phyloP scores from a whole-genome alignment of 2,888 invertebrate genomes.

The Anarsia innoxiella region DNA sequence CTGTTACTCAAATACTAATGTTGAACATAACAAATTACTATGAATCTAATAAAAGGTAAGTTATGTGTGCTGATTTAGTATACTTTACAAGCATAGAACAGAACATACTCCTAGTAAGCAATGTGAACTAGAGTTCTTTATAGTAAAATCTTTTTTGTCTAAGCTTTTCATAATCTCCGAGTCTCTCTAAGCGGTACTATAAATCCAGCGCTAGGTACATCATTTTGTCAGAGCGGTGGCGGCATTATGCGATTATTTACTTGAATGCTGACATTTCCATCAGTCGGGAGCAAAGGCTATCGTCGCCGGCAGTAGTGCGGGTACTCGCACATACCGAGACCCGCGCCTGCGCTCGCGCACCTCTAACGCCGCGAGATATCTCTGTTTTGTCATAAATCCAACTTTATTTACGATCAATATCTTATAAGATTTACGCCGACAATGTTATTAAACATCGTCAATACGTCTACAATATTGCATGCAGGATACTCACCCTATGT shows the following conservation, averaged over 20 bases:
- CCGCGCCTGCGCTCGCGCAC: constrained; percentile 14
- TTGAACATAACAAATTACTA: too few relatives aligned
- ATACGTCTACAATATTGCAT: constrained; percentile 7
- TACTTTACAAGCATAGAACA: too few relatives aligned
- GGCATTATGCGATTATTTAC: constrained; percentile 37
- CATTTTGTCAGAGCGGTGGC: constrained; percentile 16
- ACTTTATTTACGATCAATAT: constrained; percentile 64
- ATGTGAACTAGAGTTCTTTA: too few relatives aligned
- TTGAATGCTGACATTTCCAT: constrained; percentile 43
- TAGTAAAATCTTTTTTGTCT: too few relatives aligned
- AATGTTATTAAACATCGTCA: constrained; percentile 43
- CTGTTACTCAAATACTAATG: neutral
- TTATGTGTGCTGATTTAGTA: too few relatives aligned
- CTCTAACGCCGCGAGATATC: constrained; percentile 39
- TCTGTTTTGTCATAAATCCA: constrained; percentile 59
- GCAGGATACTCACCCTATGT: constrained; percentile 3
- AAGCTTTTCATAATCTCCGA: too few relatives aligned
- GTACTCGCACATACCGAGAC: too few relatives aligned
- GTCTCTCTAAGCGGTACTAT: too few relatives aligned
- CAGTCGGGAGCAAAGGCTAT: constrained; percentile 45
- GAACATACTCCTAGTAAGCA: too few relatives aligned
- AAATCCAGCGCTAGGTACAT: constrained; percentile 1
- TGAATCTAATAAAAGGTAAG: too few relatives aligned
- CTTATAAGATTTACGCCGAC: constrained; percentile 55
- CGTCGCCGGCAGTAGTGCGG: constrained; percentile 19